These are phyloP conservation scores for Megaceryle maxima DNA, from an alignment of 2,113 vertebrate genomes.

Conservation along the genomic window DNA sequence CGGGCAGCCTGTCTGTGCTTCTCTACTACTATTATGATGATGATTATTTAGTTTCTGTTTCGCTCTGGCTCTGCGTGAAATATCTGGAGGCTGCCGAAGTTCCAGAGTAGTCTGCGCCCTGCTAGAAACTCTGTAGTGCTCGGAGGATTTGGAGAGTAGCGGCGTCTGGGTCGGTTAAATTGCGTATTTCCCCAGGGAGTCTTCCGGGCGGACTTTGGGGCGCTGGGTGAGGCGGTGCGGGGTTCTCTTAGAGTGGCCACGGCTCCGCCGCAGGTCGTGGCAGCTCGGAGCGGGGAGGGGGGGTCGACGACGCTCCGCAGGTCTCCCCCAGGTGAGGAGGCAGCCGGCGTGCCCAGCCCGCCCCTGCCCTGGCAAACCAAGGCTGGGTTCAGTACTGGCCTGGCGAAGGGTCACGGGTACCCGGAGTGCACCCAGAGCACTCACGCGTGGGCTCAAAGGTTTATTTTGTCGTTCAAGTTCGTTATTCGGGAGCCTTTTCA, in stretches of 20 bases:
- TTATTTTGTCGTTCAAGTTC: background rate
- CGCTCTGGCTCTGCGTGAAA: conserved; percentile 14
- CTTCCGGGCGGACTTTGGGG: background rate
- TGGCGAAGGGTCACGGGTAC: background rate
- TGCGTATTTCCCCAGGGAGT: background rate
- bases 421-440: background rate
- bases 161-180: background rate
- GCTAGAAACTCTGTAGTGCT: background rate
- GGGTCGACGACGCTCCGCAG: no score
- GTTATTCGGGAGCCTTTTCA: background rate
- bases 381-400: background rate
- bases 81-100: background rate
- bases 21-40: background rate
- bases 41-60: conserved; percentile 75
- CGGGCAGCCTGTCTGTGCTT: background rate
- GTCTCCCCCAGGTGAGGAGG: background rate
- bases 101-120: background rate
- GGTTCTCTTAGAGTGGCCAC: background rate
- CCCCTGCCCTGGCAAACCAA: background rate
- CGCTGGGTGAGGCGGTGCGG: background rate
- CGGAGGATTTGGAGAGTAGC: background rate
- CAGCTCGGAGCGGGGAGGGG: background rate
- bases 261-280: background rate
- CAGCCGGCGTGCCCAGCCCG: background rate
- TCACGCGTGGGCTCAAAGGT: background rate